phyloP scores from a whole-genome alignment of 2,888 invertebrate species.

The Thereva nobilitata region DNA sequence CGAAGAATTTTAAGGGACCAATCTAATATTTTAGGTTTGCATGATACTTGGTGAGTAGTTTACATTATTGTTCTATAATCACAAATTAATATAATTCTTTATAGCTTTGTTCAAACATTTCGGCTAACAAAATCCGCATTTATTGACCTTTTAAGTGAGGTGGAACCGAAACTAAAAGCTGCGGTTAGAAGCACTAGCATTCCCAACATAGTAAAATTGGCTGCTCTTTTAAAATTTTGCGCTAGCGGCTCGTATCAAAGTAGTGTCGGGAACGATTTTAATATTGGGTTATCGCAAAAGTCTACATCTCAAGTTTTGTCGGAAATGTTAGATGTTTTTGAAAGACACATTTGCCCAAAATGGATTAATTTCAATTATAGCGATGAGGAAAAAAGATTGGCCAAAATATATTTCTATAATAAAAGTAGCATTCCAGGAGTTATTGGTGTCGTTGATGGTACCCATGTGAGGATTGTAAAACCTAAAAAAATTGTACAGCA shows the following conservation, averaged over 20 bases:
- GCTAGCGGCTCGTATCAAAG: neutral
- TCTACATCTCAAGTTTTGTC: neutral
- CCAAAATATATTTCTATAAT: too few relatives aligned
- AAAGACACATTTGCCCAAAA: neutral
- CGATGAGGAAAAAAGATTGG: too few relatives aligned
- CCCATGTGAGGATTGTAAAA: too few relatives aligned
- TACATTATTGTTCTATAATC: too few relatives aligned
- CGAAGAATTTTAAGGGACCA: too few relatives aligned
- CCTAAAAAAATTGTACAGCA: too few relatives aligned
- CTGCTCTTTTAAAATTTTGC: neutral
- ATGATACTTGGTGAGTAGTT: too few relatives aligned
- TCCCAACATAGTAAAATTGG: neutral
- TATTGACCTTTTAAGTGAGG: neutral
- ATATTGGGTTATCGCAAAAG: neutral
- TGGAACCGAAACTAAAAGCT: neutral
- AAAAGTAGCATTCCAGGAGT: too few relatives aligned
- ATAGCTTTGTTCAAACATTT: neutral
- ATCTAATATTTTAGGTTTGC: too few relatives aligned
- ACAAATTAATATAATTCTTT: too few relatives aligned
- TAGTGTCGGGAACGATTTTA: slow-evolving; percentile 3
- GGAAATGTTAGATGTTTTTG: neutral
- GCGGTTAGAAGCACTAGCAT: neutral
- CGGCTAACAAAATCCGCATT: neutral
- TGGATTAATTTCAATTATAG: neutral
- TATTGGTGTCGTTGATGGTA: too few relatives aligned